phyloP scores from a whole-genome alignment of 2,888 invertebrate species.

The Andricus quercusramuli region DNA sequence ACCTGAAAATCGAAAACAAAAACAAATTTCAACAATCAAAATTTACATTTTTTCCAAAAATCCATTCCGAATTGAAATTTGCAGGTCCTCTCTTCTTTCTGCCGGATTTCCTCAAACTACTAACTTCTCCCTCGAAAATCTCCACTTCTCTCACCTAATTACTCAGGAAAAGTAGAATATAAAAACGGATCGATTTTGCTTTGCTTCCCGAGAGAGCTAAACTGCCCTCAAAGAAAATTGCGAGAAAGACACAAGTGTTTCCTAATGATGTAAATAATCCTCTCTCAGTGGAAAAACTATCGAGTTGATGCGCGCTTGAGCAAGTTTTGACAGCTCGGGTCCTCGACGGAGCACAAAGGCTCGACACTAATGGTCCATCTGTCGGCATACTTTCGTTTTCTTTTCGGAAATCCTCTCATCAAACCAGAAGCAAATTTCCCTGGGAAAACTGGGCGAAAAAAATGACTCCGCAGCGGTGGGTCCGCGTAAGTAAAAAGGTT shows the following conservation, averaged over 20 bases:
- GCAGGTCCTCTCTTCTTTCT: too few relatives aligned
- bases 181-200: conserved; percentile 8
- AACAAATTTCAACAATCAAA: too few relatives aligned
- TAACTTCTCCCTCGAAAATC: neutral
- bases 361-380: conserved; percentile 44
- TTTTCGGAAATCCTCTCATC: neutral
- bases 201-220: neutral
- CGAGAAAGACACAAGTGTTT: neutral
- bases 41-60: too few relatives aligned
- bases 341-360: conserved; percentile 64
- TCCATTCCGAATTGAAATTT: too few relatives aligned
- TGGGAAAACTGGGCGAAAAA: conserved; percentile 5
- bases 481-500: conserved; percentile 23
- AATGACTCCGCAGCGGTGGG: neutral
- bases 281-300: conserved; percentile 19
- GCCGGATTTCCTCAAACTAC: too few relatives aligned
- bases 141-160: conserved; percentile 3
- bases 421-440: neutral
- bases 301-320: conserved; percentile 36
- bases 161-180: neutral
- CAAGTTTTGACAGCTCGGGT: conserved; percentile 64
- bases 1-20: too few relatives aligned
- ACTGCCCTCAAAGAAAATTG: neutral
- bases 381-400: conserved; percentile 7
- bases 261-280: conserved; percentile 10